These are phyloP conservation scores for Teinopalpus imperialis DNA, from an alignment of 2,888 invertebrate genomes.

Conservation along the genomic window DNA sequence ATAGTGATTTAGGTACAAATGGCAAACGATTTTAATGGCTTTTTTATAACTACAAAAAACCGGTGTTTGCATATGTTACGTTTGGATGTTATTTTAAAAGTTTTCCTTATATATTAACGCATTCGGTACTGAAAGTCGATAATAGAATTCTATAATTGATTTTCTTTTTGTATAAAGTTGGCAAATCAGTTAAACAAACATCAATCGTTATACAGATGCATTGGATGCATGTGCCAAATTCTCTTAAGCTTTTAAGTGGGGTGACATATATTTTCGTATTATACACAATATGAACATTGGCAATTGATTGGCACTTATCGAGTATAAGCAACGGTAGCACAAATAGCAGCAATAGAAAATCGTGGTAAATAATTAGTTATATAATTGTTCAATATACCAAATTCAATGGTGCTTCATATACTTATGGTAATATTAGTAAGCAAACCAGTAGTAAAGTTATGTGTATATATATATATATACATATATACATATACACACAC, in stretches of 20 bases:
- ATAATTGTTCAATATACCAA: slow-evolving; percentile 26
- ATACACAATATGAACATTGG: not conserved
- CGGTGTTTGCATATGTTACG: too few species aligned
- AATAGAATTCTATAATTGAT: too few species aligned
- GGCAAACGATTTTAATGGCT: slow-evolving; percentile 3
- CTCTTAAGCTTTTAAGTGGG: slow-evolving; percentile 5
- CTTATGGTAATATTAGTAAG: slow-evolving; percentile 24
- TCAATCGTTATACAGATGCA: slow-evolving; percentile 3
- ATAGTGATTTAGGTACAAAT: slow-evolving; percentile 9
- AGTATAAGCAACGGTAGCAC: slow-evolving; percentile 23
- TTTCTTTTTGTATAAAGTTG: too few species aligned
- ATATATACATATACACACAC: too few species aligned
- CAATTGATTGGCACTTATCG: slow-evolving; percentile 1
- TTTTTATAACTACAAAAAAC: too few species aligned
- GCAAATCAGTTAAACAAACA: too few species aligned
- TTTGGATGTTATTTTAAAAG: too few species aligned
- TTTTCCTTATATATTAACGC: too few species aligned
- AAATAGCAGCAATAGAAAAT: slow-evolving; percentile 23
- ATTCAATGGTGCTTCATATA: slow-evolving; percentile 27
- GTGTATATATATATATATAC: too few species aligned
- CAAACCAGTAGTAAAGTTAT: slow-evolving; percentile 18
- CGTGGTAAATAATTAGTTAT: slow-evolving; percentile 21
- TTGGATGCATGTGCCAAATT: slow-evolving; percentile 25
- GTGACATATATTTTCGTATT: slow-evolving; percentile 9
- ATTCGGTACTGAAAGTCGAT: too few species aligned